phyloP scores from a whole-genome alignment of 2,113 vertebrate species.

The Semnornis frantzii region DNA sequence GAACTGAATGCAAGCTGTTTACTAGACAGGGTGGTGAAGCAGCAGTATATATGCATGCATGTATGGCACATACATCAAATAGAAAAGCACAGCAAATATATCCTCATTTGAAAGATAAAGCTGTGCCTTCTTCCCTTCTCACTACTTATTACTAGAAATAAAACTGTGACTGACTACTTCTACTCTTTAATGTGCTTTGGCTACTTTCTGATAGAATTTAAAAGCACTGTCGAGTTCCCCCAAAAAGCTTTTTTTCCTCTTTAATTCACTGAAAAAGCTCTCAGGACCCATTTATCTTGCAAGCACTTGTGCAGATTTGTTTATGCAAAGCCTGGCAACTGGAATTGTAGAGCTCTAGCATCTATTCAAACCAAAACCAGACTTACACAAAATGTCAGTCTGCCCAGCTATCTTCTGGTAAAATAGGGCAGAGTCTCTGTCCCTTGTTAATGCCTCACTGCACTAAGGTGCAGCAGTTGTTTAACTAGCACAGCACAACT shows the following conservation, averaged over 20 bases:
- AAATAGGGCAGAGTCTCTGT: neutral
- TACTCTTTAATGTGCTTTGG: neutral
- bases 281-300: neutral
- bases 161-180: neutral
- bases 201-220: neutral
- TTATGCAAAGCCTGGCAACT: neutral
- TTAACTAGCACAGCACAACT: neutral
- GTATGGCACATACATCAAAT: neutral
- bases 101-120: neutral
- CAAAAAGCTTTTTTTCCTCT: neutral
- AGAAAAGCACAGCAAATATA: conserved; percentile 14
- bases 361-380: neutral
- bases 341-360: neutral
- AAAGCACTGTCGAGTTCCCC: neutral
- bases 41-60: neutral
- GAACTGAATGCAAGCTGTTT: neutral
- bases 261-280: neutral
- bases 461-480: neutral
- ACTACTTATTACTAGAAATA: neutral
- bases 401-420: neutral
- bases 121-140: neutral
- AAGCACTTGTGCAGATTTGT: conserved; percentile 16
- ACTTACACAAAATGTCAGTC: neutral
- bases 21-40: neutral
- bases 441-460: neutral